Evolutionary conservation across 2,888 invertebrate species (phyloP), one percentile per base, ranked within the genome.

Genomic region (Acrocera orbiculus): DNA sequence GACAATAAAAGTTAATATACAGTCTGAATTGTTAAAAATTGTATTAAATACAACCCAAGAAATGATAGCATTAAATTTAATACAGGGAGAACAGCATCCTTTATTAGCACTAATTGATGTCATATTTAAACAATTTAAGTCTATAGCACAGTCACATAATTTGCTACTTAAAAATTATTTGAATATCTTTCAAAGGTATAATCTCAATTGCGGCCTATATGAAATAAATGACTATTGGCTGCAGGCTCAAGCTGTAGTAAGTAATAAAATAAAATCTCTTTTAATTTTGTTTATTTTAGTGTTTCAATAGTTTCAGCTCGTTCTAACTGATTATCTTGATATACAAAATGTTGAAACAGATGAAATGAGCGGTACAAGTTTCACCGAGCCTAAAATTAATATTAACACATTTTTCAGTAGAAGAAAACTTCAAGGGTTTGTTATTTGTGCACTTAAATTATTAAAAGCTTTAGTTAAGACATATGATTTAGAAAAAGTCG

Each of bases 291-390:
- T 10, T 13, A n/a, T 20, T 4, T 29, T 40, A 36, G 11, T 42
- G 42, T 38, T 42, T 36, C 56, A 61, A n/a, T 53, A 87, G 83
- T 55, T 89, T 28, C 85, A 89, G 61, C 65, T 82, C 5, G 64
- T 90, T 8, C 61, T 90, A 20, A 79, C 79, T 13, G 87, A 87
- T 51, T 89, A 90, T 58, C 62, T 90, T 44, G 85, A 89, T 53
- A 78, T 89, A 34, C 78, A 81, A 58, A 85, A 81, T 54, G 72
- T 76, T 42, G 47, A 56, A 13, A 66, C 69, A 16, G 65, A 73
- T 22, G 74, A 76, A 44, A 35, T 14, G 8, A 66, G 60, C 41
- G 68, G 59, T 47, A 54, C 50, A 44, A 53, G 51, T 15, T 63
- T 56, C 34, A 51, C 49, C 25, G 62, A 62, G 36, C 57, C 60